Conservation (phyloP, 2,113 vertebrate genomes). For the Podarcis muralis region DNA sequence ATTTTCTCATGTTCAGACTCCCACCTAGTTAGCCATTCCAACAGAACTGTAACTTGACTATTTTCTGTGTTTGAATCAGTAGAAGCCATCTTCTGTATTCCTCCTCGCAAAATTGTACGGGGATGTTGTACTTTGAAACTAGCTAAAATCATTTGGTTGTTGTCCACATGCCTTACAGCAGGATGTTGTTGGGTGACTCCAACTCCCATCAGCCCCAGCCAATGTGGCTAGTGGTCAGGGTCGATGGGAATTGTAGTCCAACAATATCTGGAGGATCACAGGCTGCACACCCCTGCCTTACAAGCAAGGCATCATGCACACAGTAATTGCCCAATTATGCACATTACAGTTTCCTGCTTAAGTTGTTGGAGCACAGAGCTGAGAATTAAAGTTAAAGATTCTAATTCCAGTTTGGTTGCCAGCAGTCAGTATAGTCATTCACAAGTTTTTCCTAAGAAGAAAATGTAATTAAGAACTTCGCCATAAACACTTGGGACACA, state of each 20-base stretch:
- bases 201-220: background rate
- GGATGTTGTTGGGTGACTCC: background rate
- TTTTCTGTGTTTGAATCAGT: constrained; percentile 42
- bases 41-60: constrained; percentile 42
- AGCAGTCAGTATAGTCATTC: constrained; percentile 47
- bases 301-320: too few species aligned
- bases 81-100: constrained; percentile 41
- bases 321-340: too few species aligned
- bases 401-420: constrained; percentile 43
- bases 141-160: constrained; percentile 52
- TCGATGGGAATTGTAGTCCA: background rate
- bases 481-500: background rate
- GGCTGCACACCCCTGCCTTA: too few species aligned
- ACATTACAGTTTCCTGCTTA: constrained; percentile 23
- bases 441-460: constrained; percentile 38
- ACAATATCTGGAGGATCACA: background rate
- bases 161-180: constrained; percentile 62
- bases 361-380: background rate
- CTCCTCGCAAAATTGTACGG: constrained; percentile 57
- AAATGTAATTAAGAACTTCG: constrained; percentile 47
- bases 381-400: constrained; percentile 35
- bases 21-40: background rate
- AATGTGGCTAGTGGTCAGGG: background rate
- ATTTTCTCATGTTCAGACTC: constrained; percentile 25
- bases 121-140: constrained; percentile 43